Conservation (phyloP, 1,140 invertebrate genomes). For the Drosophila bipectinata region DNA sequence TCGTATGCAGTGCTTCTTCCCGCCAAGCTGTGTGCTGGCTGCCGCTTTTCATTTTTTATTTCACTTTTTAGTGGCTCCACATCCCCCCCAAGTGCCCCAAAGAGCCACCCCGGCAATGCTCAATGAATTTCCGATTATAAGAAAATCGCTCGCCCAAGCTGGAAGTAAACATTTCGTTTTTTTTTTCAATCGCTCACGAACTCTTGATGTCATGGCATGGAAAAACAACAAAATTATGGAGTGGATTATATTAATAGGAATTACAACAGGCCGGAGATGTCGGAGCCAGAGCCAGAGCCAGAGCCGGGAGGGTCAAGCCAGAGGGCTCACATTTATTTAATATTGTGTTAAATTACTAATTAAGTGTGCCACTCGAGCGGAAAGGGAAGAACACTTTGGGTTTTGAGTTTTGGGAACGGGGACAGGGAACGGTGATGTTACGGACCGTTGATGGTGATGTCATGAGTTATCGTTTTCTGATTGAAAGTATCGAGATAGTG, state of each 20-base stretch:
- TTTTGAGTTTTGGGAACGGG: constrained; percentile 31
- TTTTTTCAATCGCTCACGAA: constrained; percentile 49
- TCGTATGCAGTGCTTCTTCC: constrained; percentile 40
- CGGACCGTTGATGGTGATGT: constrained; percentile 57
- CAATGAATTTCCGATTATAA: constrained; percentile 76
- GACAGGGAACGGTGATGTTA: constrained; percentile 11
- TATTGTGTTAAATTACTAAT: constrained; percentile 80
- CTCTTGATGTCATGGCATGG: constrained; percentile 67
- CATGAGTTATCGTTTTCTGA: constrained; percentile 82
- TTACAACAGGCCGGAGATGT: constrained; percentile 44
- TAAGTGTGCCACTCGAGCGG: constrained; percentile 69
- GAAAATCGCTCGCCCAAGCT: constrained; percentile 52
- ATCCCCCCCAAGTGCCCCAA: background rate
- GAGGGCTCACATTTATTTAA: constrained; percentile 63
- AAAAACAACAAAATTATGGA: constrained; percentile 26
- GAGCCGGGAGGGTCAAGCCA: background rate
- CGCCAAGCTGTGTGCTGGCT: constrained; percentile 20
- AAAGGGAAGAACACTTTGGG: constrained; percentile 25
- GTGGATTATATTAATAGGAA: constrained; percentile 66
- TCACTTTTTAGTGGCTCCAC: constrained; percentile 28
- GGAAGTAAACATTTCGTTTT: constrained; percentile 6
- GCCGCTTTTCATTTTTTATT: constrained; percentile 17
- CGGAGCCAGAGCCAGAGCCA: background rate
- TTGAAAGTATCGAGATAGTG: constrained; percentile 76
- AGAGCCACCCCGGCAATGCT: constrained; percentile 15